Base-by-base conservation (phyloP, 2,888 invertebrate species). In the Syrphus vitripennis region DNA sequence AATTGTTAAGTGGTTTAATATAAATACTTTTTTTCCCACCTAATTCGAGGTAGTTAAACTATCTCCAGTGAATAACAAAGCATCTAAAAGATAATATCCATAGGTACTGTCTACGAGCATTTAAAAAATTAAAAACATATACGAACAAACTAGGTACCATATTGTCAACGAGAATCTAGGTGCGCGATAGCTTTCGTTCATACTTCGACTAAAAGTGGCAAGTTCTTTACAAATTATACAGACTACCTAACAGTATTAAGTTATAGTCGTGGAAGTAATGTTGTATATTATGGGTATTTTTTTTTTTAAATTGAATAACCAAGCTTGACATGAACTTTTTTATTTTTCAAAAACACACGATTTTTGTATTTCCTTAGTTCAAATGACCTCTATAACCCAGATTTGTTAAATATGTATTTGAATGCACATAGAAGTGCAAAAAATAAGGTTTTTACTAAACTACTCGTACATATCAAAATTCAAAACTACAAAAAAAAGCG, bases 41-140 rank as follows among this genome's bases (percentile, higher is more conserved):
- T 29, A 19, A 31, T 29, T 4, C 16, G n/a, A 59, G n/a, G 37
- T 37, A 42, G n/a, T 61, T 61, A 10, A 40, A 26, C 40, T 40
- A 37, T 37, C 59, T 61, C 21, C 4, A 24, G 0, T 37, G 3
- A 79, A 69, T 63, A 55, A 21, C 42, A 75, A 48, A 45, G 26
- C 29, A 74, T 80, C 67, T 74, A 4, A 74, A 26, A 74, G 74
- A 80, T 75, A 81, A 65, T 76, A 61, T 48, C 29, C 16, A 45
- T 55, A n/a, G n/a, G n/a, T n/a, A n/a, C n/a, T n/a, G n/a, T 75
- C 37, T 70, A 26, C 26, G 57, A 65, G 7, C 4, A 31, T 19
- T 65, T 16, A 6, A 26, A 26, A 45, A 45, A 16, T 24, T n/a
- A 63, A 19, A 48, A 10, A 34, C n/a, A n/a, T n/a, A n/a, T n/a